Percentiles rank a stretch among this genome's conserved stretches.
Conservation (phyloP, 2,797 vertebrate genomes). For the Trematomus bernacchii region DNA sequence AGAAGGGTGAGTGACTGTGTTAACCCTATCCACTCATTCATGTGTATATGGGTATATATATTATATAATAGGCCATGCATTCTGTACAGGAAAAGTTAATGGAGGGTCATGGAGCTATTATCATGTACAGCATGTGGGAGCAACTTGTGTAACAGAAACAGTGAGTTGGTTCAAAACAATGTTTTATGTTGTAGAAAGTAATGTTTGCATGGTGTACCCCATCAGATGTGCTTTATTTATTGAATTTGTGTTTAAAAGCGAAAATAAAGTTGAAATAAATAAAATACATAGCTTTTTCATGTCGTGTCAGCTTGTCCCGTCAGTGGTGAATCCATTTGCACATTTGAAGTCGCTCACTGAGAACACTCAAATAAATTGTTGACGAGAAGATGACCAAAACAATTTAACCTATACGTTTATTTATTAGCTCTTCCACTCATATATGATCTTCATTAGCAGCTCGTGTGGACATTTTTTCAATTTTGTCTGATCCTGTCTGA, state of each 20-base stretch:
- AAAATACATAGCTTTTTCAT: constrained; percentile 48
- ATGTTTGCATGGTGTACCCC: constrained; percentile 86
- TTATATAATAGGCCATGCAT: constrained; percentile 43
- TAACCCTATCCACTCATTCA: constrained; percentile 24
- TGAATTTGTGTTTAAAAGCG: constrained; percentile 83
- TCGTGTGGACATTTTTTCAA: not conserved
- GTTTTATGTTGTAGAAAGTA: constrained; percentile 82
- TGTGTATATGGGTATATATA: constrained; percentile 67
- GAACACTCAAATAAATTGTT: not conserved
- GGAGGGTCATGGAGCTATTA: constrained; percentile 47
- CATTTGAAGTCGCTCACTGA: not conserved
- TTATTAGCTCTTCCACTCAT: no score
- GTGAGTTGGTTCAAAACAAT: constrained; percentile 55
- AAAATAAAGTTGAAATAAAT: constrained; percentile 72
- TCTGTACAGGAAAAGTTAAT: constrained; percentile 66
- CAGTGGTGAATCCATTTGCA: not conserved
- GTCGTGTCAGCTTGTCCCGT: constrained; percentile 5
- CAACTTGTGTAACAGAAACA: constrained; percentile 56
- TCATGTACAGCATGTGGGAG: constrained; percentile 59
- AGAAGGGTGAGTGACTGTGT: not conserved
- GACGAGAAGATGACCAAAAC: not conserved
- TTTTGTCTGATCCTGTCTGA: not conserved
- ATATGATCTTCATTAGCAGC: no score
- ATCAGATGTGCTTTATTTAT: constrained; percentile 91
- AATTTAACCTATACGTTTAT: not conserved